phyloP scores from a whole-genome alignment of 2,113 vertebrate genomes.

The Nothoprocta perdicaria region DNA sequence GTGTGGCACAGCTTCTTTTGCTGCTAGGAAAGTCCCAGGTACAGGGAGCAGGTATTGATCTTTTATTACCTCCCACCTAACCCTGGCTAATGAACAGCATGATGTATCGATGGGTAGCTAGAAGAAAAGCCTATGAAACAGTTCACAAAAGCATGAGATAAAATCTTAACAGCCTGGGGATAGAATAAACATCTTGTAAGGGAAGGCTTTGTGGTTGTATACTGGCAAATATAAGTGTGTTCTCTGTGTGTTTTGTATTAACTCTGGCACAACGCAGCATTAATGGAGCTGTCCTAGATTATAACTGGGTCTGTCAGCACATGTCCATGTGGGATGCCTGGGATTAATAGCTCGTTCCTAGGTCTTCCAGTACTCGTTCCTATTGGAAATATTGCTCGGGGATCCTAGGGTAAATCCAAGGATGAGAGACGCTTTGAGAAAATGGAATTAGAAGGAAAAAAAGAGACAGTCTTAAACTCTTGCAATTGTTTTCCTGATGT shows the following conservation, averaged over 20 bases:
- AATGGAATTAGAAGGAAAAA: neutral
- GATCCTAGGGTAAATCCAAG: neutral
- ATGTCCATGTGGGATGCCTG: neutral
- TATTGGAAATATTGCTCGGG: neutral
- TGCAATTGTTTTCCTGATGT: slow-evolving; percentile 1
- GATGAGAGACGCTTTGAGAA: neutral
- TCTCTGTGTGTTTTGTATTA: neutral
- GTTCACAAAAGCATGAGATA: neutral
- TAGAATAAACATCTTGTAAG: neutral
- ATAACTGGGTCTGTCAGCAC: neutral
- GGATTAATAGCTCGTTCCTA: neutral
- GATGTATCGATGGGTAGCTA: neutral
- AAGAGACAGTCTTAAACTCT: neutral
- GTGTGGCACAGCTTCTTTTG: neutral
- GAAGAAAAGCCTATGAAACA: neutral
- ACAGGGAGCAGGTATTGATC: neutral
- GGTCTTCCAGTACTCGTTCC: neutral
- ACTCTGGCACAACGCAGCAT: neutral
- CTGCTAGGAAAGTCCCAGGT: neutral
- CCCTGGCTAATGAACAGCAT: neutral
- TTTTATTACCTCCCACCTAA: neutral
- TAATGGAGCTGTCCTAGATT: neutral
- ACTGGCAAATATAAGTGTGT: neutral
- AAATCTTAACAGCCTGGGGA: neutral
- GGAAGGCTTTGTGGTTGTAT: neutral